Base-by-base conservation (phyloP, 1,140 invertebrate species). In the Eupristina koningsbergeri region DNA sequence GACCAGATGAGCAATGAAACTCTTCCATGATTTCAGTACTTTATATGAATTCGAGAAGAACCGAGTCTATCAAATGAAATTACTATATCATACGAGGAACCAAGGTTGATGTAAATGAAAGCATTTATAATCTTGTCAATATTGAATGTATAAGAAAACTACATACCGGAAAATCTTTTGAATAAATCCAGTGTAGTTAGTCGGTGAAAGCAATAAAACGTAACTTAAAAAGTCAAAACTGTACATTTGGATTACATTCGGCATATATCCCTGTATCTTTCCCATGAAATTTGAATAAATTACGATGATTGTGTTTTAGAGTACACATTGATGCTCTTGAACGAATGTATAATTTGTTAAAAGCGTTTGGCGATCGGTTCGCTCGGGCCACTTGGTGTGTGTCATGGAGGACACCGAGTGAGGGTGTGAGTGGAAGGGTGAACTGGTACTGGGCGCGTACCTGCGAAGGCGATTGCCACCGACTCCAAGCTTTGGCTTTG, bases 1-100 rank as follows among this genome's bases (percentile, higher is more conserved):
- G 50, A 11, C 41, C 50, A 73, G 53, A 64, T 84, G 83, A 80
- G 83, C 83, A 80, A 80, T 80, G 77, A 84, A 80, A 80, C 69
- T 53, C 34, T n/a, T 15, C 76, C 76, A 47, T 67, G 82, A 84
- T 84, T 84, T 67, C 22, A 39, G 67, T 64, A 84, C 73, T 84
- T 84, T 63, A 63, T 73, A 39, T 9, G n/a, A 63, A 0, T 22
- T 41, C 61, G 67, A 50, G 79, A 31, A 64, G 58, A 64, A 69
- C 2, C 26, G 39, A 50, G 47, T 34, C 17, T 22, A 29, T 41
- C 39, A 79, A n/a, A 34, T 34, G 22, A 36, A n/a, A n/a, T n/a
- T n/a, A n/a, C 19, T 31, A 80, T 67, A 67, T 45, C 76, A n/a
- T 69, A 31, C n/a, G 67, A 64, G 63, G 13, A 64, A 31, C 29